Evolutionary conservation across 2,888 invertebrate species (phyloP), one percentile per base, ranked within the genome.

Genomic region (Xanthorhoe spadicearia): DNA sequence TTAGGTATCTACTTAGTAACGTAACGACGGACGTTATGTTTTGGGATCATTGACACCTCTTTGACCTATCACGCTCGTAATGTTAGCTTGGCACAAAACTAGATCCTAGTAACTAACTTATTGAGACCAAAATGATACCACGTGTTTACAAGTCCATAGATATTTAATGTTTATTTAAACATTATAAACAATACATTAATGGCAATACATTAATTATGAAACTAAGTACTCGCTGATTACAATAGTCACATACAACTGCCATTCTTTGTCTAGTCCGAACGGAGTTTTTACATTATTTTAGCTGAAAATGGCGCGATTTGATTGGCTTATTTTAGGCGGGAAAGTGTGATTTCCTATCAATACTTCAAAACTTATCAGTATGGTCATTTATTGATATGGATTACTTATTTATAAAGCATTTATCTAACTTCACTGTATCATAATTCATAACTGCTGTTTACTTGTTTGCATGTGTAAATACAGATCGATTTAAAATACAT

Each of bases 131-230:
- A 72, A 68, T 69, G 68, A 72, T 62, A 66, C 66, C 46, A 70
- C 64, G 28, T 68, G 61, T 70, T 68, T 68, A 72, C 72, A 74
- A 72, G 68, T 74, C 66, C 71, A 74, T 74, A 71, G 59, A 74
- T 78, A 75, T 77, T 77, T 75, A 79, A 72, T 77, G 78, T 80
- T 79, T 68, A 64, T 56, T 81, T 69, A 72, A 68, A 72, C 70
- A 80, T 81, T 76, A 75, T 76, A 59, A 63, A 61, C 57, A 59
- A 59, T 59, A 59, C 23, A 77, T 74, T 77, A 74, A 68, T 78
- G 77, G 77, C 75, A 77, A 76, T 23, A n/a, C 4, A 23, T 23
- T 23, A n/a, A 23, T 80, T 72, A 73, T 76, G 72, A 73, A 77
- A 72, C 64, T 71, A 23, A 4, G 23, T 23, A 74, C 71, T 62